Conservation (phyloP, 2,888 invertebrate genomes). For the Urechis unicinctus region DNA sequence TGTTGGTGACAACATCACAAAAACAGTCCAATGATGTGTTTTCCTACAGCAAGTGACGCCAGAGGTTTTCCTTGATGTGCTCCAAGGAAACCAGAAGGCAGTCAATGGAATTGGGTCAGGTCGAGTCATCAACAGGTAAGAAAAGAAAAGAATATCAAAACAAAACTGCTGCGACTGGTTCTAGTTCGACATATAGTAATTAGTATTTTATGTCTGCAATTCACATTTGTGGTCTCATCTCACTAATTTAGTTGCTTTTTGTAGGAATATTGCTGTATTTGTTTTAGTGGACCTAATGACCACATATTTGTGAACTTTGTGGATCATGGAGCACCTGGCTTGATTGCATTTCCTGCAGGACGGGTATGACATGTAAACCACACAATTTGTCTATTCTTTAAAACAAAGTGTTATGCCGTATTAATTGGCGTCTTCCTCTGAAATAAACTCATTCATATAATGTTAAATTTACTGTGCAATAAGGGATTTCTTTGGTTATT, state of each 20-base stretch:
- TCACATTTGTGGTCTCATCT: background rate
- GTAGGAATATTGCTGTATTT: background rate
- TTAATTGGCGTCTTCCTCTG: no score
- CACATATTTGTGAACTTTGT: slow-evolving; percentile 60
- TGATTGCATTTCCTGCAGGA: slow-evolving; percentile 55
- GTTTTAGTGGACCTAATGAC: slow-evolving; percentile 56
- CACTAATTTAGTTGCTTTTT: background rate
- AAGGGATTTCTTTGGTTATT: no score
- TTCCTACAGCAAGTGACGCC: slow-evolving; percentile 54
- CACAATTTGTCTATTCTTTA: no score
- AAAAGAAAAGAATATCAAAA: no score
- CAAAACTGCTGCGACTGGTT: background rate
- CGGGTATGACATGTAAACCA: slow-evolving; percentile 37
- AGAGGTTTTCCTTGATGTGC: slow-evolving; percentile 56
- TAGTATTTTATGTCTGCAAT: background rate
- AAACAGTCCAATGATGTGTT: slow-evolving; percentile 4
- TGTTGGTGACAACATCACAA: background rate
- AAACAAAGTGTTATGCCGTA: no score
- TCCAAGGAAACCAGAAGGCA: slow-evolving; percentile 54
- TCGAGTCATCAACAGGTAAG: slow-evolving; percentile 49
- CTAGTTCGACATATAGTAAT: background rate
- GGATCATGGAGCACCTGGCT: slow-evolving; percentile 59
- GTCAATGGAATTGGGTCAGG: slow-evolving; percentile 54
- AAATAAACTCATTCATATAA: background rate
- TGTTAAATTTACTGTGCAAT: background rate